Evolutionary conservation across 2,888 invertebrate species (phyloP), one percentile per base, ranked within the genome.

Genomic region (Cistogaster globosa): DNA sequence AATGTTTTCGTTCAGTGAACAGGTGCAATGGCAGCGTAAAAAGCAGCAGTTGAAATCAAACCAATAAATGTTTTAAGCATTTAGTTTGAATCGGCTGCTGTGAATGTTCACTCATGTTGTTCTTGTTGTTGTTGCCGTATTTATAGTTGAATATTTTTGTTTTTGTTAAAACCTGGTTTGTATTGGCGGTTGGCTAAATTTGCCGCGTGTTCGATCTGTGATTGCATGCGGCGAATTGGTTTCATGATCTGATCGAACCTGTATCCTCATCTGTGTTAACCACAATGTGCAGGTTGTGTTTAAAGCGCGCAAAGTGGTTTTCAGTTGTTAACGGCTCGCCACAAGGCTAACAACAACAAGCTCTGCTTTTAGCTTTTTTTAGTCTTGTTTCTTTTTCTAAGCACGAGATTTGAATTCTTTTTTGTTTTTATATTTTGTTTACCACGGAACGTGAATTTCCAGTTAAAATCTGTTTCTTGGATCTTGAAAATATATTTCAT

Each of bases 291-390:
- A 91, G 90, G 90, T 90, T 90, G 85, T 78, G 82, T 89, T 89
- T 89, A 90, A 89, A 90, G 90, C 91, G 91, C 90, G 91, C 89
- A 92, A 93, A 93, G 93, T 92, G 91, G 93, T 93, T 92, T 92
- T 93, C 92, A 93, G 93, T 93, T 93, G 92, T 92, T 92, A 92
- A 92, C 92, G 91, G 91, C 92, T 91, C 92, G 91, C 92, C 93
- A 92, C 90, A 92, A 92, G 92, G 92, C 91, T 91, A 91, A 92
- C 92, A 92, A 92, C 92, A 83, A 82, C 82, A 86, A 90, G 89
- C 79, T 86, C 78, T 84, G 87, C 78, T 87, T 71, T 32, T 7
- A 32, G 32, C 8, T 32, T 72, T 77, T 76, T 76, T 51, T 74
- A 42, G 36, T 81, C 65, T 81, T 68, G 48, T 55, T 62, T 63